A percentile compares a stretch with the other conserved stretches of the same genome.
Evolutionary conservation across 2,797 vertebrate species (phyloP).

Genomic region (Heliangelus exortis): DNA sequence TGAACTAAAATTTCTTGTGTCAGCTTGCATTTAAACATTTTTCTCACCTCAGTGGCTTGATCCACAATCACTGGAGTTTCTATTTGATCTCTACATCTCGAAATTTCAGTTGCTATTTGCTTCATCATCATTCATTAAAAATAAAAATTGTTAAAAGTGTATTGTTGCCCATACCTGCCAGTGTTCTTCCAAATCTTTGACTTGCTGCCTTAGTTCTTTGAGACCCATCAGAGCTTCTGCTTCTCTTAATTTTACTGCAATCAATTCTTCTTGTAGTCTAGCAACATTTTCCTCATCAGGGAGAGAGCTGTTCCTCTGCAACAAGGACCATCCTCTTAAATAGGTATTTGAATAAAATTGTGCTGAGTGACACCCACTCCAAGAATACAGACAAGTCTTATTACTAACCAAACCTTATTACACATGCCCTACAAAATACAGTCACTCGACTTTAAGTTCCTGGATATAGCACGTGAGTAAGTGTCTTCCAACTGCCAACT

Average conservation of each 20-base stretch:
- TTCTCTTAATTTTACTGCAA: conserved; percentile 94
- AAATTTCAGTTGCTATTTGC: background rate
- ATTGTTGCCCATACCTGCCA: conserved; percentile 88
- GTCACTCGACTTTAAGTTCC: background rate
- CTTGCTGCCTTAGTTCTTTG: conserved; percentile 93
- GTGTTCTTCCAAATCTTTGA: conserved; percentile 94
- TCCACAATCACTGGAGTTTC: background rate
- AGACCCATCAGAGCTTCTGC: conserved; percentile 92
- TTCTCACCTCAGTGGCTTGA: background rate
- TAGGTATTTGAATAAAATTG: background rate
- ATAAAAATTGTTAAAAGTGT: background rate
- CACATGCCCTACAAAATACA: background rate
- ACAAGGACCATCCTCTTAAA: conserved; percentile 47
- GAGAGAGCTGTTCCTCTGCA: conserved; percentile 90
- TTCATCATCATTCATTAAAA: background rate
- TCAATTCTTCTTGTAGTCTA: conserved; percentile 94
- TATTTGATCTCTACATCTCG: background rate
- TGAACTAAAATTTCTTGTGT: background rate
- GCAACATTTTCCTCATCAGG: conserved; percentile 97
- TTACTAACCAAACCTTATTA: background rate
- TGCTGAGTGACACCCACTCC: background rate
- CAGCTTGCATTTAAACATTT: background rate
- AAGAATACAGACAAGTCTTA: background rate
- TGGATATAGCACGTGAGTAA: background rate
- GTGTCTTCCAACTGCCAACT: background rate